Evolutionary conservation across 1,140 invertebrate genomes (phyloP).

Genomic region (Coptotermes formosanus): DNA sequence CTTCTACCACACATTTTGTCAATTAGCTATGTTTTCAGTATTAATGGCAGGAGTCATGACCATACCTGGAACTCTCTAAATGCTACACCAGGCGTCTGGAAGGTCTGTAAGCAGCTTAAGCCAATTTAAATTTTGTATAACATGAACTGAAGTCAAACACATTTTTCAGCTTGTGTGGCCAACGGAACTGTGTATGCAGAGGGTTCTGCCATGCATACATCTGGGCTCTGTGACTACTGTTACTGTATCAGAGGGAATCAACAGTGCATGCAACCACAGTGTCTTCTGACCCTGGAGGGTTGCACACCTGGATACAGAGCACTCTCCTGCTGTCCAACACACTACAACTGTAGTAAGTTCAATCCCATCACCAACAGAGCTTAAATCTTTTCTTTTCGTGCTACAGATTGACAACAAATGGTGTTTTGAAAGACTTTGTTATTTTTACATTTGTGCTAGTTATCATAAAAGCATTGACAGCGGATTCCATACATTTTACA

Average conservation of each 20-base stretch:
- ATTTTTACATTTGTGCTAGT: too few species aligned
- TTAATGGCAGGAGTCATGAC: too few species aligned
- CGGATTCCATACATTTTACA: too few species aligned
- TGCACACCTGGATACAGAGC: constrained; percentile 67
- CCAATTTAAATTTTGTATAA: background rate
- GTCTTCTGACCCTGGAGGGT: constrained; percentile 72
- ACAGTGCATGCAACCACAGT: constrained; percentile 77
- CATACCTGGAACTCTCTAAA: too few species aligned
- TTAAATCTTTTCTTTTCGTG: too few species aligned
- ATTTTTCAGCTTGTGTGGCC: constrained; percentile 63
- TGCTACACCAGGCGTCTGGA: too few species aligned
- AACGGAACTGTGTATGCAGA: constrained; percentile 75
- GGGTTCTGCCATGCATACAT: constrained; percentile 80
- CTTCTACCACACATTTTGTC: too few species aligned
- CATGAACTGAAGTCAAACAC: constrained; percentile 29
- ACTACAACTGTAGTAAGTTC: constrained; percentile 69
- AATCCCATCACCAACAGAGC: background rate
- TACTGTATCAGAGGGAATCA: constrained; percentile 77
- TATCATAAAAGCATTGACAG: too few species aligned
- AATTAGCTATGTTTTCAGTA: too few species aligned
- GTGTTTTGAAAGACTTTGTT: too few species aligned
- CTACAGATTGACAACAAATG: too few species aligned
- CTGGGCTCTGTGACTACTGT: constrained; percentile 79
- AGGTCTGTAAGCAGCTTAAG: background rate
- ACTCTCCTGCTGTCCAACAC: constrained; percentile 78